Percentiles rank a stretch among this genome's conserved stretches.
These are phyloP conservation scores for Enteromius mattozi DNA, from an alignment of 2,797 vertebrate genomes.

Conservation along the genomic window DNA sequence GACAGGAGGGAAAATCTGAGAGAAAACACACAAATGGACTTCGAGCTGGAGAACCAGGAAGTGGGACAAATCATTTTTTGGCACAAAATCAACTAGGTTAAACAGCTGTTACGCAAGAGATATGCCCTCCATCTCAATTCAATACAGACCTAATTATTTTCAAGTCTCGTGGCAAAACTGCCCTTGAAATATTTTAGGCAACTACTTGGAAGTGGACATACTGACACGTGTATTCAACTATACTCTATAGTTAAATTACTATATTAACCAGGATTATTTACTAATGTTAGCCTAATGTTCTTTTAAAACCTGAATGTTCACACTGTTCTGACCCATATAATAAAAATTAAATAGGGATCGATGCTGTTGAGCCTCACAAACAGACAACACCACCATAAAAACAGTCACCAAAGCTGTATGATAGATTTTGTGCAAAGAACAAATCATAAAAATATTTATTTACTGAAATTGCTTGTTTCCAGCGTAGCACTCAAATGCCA, in stretches of 20 bases:
- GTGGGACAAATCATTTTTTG: constrained; percentile 41
- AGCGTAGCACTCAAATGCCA: background rate
- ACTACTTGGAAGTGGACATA: background rate
- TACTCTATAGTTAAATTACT: background rate
- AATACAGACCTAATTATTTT: constrained; percentile 41
- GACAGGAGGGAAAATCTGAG: constrained; percentile 10
- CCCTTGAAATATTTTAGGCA: constrained; percentile 30
- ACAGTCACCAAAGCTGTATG: background rate
- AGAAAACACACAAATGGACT: constrained; percentile 28
- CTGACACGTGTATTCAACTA: background rate
- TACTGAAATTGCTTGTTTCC: no score
- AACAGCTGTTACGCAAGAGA: constrained; percentile 38
- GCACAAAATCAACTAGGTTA: constrained; percentile 51
- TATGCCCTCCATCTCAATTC: constrained; percentile 29
- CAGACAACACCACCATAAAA: background rate
- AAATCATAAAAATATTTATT: background rate
- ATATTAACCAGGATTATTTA: background rate
- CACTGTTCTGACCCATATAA: background rate
- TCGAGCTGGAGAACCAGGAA: constrained; percentile 28
- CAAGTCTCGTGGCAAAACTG: constrained; percentile 20
- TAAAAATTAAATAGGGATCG: background rate
- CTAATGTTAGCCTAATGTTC: no score
- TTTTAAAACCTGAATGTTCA: background rate
- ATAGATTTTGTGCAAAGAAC: background rate
- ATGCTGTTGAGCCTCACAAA: background rate